Conservation (phyloP, 2,888 invertebrate genomes). For the Sericinus montela region DNA sequence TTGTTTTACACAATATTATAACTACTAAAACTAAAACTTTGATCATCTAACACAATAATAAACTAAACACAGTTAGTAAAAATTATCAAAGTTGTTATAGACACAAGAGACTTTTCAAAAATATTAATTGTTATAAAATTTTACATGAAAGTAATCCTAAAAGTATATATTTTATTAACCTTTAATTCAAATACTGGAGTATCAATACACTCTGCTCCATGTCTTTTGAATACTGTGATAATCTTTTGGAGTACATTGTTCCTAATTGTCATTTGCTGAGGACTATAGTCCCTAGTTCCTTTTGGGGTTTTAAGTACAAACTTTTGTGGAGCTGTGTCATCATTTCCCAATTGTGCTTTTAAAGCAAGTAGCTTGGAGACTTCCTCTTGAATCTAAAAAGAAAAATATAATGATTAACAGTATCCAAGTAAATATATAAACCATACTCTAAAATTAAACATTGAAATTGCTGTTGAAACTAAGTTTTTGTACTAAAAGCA, state of each 20-base stretch:
- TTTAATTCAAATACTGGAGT: constrained; percentile 98
- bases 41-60: too few species aligned
- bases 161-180: constrained; percentile 67
- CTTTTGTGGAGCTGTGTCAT: constrained; percentile 83
- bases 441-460: neutral
- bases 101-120: too few species aligned
- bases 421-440: constrained; percentile 21
- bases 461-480: neutral
- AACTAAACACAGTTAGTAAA: too few species aligned
- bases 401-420: neutral
- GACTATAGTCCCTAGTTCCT: constrained; percentile 96
- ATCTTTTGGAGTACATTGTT: constrained; percentile 92
- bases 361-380: constrained; percentile 89
- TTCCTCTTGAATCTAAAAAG: constrained; percentile 88
- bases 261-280: constrained; percentile 96
- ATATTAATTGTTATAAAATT: too few species aligned
- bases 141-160: too few species aligned
- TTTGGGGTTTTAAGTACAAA: constrained; percentile 94
- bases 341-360: constrained; percentile 84
- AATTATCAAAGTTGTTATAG: too few species aligned
- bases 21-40: too few species aligned
- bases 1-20: too few species aligned
- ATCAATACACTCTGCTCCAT: constrained; percentile 98
- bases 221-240: constrained; percentile 93
- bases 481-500: constrained; percentile 2